Evolutionary conservation across 1,140 invertebrate genomes (phyloP).

Genomic region (Zaprionus davidi): DNA sequence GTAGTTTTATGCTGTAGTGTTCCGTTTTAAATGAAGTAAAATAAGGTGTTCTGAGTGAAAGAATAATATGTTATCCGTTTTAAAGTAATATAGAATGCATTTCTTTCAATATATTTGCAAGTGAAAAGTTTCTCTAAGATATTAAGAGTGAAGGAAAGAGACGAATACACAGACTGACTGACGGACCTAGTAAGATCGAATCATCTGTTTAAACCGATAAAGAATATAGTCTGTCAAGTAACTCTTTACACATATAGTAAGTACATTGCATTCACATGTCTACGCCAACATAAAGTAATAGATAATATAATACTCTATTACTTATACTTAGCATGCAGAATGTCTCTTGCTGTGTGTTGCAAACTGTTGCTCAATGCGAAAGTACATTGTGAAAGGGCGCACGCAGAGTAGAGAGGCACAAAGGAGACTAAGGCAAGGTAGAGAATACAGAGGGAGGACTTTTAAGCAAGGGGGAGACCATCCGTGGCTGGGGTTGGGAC

Average conservation of each 20-base stretch:
- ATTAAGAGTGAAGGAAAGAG: not conserved
- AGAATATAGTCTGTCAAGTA: not conserved
- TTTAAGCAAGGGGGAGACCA: not conserved
- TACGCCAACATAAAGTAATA: too few species aligned
- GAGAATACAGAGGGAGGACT: not conserved
- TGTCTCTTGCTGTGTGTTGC: not conserved
- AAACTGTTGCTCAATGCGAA: not conserved
- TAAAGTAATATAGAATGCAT: too few species aligned
- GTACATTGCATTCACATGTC: not conserved
- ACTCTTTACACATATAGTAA: too few species aligned
- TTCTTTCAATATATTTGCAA: too few species aligned
- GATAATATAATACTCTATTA: too few species aligned
- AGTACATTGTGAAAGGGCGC: not conserved
- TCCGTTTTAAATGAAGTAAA: too few species aligned
- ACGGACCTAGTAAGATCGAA: not conserved
- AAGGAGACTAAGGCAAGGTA: not conserved
- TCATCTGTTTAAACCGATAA: not conserved
- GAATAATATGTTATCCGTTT: too few species aligned
- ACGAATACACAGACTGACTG: not conserved
- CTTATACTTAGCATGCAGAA: not conserved
- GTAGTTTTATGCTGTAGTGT: too few species aligned
- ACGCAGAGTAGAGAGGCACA: not conserved
- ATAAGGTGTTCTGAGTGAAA: too few species aligned
- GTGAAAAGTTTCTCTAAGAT: too few species aligned
- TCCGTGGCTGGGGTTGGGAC: constrained; percentile 1